Evolutionary conservation across 2,888 invertebrate genomes (phyloP), one percentile per base, ranked within the genome.

Genomic region (Synanthedon formicaeformis): DNA sequence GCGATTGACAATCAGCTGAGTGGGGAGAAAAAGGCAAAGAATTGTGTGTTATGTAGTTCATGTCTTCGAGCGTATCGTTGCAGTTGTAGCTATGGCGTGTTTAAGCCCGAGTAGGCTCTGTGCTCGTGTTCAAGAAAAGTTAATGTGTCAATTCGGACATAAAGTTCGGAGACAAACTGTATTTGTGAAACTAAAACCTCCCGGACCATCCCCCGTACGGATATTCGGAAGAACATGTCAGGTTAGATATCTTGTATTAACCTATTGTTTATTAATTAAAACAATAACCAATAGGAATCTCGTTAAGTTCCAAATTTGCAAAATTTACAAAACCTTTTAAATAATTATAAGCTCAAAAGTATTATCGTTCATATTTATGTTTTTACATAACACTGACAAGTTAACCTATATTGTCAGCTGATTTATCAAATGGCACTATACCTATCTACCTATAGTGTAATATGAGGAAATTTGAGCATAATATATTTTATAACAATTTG

Each of bases 61-160:
- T 82, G 82, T 88, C 76, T 78, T 81, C 81, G 78, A 87, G 84
- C 85, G 83, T 81, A 84, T 90, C 90, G 91, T 89, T 91, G 90
- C 90, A 90, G 91, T 92, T 90, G 90, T 90, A 89, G 90, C 91
- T 90, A 93, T 93, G 93, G 93, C 93, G 91, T 92, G 92, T 91
- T 90, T 92, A 90, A 92, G 92, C 89, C 91, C 93, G 89, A 91
- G 92, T 90, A 91, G 93, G 90, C 90, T 93, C 86, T 93, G 93
- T 92, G 92, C 91, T 89, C 92, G 93, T 88, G 92, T 92, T 81
- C 90, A 90, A 79, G 92, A 93, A 89, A 93, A 93, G 91, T 88
- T 89, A 81, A 87, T 93, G 92, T 93, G 93, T 91, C 92, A 92
- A 90, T 92, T 92, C 81, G 91, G 92, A 89, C 90, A 90, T 84